These are phyloP conservation scores for Caenorhabditis brenneri DNA, from an alignment of 1,140 invertebrate genomes.

Conservation along the genomic window DNA sequence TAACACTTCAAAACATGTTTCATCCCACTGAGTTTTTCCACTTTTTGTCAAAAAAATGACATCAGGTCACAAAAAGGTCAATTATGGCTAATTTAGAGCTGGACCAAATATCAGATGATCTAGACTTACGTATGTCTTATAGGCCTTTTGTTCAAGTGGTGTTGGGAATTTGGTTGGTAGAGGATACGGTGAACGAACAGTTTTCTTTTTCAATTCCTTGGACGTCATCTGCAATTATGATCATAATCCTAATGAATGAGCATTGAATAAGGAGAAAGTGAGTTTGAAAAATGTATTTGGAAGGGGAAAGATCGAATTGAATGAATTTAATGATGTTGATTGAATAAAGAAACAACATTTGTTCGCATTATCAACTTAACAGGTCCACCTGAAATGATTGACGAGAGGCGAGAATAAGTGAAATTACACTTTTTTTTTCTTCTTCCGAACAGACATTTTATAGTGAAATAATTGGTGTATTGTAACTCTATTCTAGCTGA, in stretches of 20 bases:
- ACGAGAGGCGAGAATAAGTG: too few species aligned
- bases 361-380: neutral
- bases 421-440: neutral
- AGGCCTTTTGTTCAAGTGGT: neutral
- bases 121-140: slow-evolving; percentile 47
- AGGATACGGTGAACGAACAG: slow-evolving; percentile 17
- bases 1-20: slow-evolving; percentile 26
- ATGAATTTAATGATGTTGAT: neutral
- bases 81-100: slow-evolving; percentile 8
- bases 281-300: neutral
- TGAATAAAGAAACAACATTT: neutral
- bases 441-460: neutral
- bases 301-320: neutral
- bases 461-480: neutral
- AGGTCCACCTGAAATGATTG: neutral
- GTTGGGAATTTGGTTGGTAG: slow-evolving; percentile 31
- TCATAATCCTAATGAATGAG: too few species aligned
- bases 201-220: neutral
- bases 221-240: slow-evolving; percentile 3
- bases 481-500: slow-evolving; percentile 1
- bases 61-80: slow-evolving; percentile 14
- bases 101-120: neutral
- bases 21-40: neutral
- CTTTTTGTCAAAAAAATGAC: neutral
- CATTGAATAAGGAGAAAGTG: neutral